Percentiles rank a stretch among this genome's conserved stretches.
phyloP scores from a whole-genome alignment of 1,140 invertebrate genomes.

The Ganaspis sp. region DNA sequence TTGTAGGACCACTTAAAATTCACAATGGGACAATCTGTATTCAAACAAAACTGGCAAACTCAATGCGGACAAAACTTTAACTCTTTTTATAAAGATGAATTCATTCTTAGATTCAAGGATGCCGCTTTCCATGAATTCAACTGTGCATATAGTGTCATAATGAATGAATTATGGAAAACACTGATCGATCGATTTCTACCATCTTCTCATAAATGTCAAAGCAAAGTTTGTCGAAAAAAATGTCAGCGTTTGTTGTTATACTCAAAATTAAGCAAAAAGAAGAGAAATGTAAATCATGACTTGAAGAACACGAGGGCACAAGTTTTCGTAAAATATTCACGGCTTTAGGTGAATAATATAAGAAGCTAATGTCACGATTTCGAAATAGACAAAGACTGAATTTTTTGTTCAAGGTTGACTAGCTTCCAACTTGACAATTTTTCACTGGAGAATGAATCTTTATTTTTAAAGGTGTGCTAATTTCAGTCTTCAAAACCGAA shows the following conservation, averaged over 20 bases:
- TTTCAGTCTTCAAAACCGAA: neutral
- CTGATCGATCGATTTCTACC: neutral
- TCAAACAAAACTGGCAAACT: constrained; percentile 43
- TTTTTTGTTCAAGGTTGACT: neutral
- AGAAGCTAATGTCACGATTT: constrained; percentile 14
- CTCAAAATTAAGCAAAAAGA: neutral
- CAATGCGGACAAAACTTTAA: neutral
- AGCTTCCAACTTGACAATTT: neutral
- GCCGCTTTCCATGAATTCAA: constrained; percentile 14
- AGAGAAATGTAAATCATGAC: neutral
- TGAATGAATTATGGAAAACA: constrained; percentile 7
- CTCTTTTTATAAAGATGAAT: neutral
- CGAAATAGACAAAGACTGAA: neutral
- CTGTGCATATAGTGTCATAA: neutral
- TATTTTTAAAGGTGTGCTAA: neutral
- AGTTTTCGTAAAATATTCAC: constrained; percentile 27
- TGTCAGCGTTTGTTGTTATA: neutral
- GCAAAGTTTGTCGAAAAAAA: neutral
- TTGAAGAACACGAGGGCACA: neutral
- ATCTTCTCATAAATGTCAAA: neutral
- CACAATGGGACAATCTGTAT: constrained; percentile 44
- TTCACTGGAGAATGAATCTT: neutral
- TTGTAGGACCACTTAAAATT: constrained; percentile 20
- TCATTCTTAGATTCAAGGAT: constrained; percentile 5
- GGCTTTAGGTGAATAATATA: neutral